Percentiles rank a stretch among this genome's conserved stretches.
Evolutionary conservation across 2,888 invertebrate species (phyloP).

Genomic region (Euplexia lucipara): DNA sequence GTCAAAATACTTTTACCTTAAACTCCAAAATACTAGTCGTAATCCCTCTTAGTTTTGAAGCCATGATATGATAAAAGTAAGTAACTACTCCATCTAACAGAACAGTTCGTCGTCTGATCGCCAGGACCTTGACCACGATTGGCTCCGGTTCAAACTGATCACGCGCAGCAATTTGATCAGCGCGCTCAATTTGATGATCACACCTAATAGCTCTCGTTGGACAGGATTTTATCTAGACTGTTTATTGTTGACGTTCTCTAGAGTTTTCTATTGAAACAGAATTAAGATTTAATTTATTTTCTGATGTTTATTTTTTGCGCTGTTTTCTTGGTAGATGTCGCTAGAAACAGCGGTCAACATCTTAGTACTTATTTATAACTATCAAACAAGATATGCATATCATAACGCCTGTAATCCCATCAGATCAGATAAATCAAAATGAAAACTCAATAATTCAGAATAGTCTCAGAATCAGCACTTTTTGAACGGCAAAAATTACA

Average conservation of each 20-base stretch:
- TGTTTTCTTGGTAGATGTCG: too few relatives aligned
- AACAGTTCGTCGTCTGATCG: neutral
- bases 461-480: too few relatives aligned
- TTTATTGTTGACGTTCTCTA: constrained; percentile 6
- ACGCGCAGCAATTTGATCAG: constrained; percentile 44
- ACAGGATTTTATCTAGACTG: constrained; percentile 30
- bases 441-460: too few relatives aligned
- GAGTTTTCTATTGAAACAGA: constrained; percentile 12
- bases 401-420: too few relatives aligned
- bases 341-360: too few relatives aligned
- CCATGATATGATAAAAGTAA: constrained; percentile 10
- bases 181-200: constrained; percentile 43
- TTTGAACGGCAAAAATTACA: too few relatives aligned
- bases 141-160: constrained; percentile 49
- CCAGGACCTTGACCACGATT: constrained; percentile 55
- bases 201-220: constrained; percentile 11
- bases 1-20: too few relatives aligned
- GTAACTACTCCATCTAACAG: constrained; percentile 2
- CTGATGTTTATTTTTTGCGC: too few relatives aligned
- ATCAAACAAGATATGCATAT: too few relatives aligned
- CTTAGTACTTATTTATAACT: too few relatives aligned
- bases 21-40: neutral
- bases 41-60: neutral
- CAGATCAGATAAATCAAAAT: too few relatives aligned
- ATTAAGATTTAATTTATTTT: too few relatives aligned